Evolutionary conservation across 1,140 invertebrate genomes (phyloP), one percentile per base, ranked within the genome.

Genomic region (Drosophila oshimai): DNA sequence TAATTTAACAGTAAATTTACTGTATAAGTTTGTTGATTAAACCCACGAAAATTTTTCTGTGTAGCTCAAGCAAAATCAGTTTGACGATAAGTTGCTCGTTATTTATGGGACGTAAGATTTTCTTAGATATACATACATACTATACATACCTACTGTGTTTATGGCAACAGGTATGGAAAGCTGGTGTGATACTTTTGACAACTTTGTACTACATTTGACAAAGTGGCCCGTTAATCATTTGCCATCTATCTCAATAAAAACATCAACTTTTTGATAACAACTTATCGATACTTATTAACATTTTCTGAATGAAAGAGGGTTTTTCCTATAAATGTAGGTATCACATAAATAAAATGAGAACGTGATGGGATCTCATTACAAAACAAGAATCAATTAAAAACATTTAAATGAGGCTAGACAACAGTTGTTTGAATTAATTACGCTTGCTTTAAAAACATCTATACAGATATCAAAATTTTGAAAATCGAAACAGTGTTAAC

Each of bases 51-150:
- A n/a, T n/a, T n/a, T n/a, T n/a, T n/a, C n/a, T n/a, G n/a, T n/a
- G 53, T 12, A 55, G 22, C 50, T 36, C 58, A 62, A 62, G 37
- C 28, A 33, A 61, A 57, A 61, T 57, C 34, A 42, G 28, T 42
- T 61, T 29, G 9, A 2, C 6, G 51, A 61, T 42, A 61, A 34
- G 15, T 24, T 0, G 15, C 20, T 18, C 13, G 9, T 44, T 44
- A 58, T 62, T 44, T 62, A 62, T 12, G 20, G 28, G 15, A 58
- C 58, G 42, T 13, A 4, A 57, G 28, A 41, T 26, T n/a, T 31
- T n/a, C 34, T 28, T 24, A 7, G 17, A 15, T 7, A 34, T 51
- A 34, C 29, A 12, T 34, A 1, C 6, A 26, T 13, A 13, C 20
- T 51, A 28, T 53, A 42, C 28, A n/a, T n/a, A n/a, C n/a, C n/a